Percentiles rank a stretch among this genome's conserved stretches.
Conservation (phyloP, 1,140 invertebrate genomes). For the Drosophila prosaltans region DNA sequence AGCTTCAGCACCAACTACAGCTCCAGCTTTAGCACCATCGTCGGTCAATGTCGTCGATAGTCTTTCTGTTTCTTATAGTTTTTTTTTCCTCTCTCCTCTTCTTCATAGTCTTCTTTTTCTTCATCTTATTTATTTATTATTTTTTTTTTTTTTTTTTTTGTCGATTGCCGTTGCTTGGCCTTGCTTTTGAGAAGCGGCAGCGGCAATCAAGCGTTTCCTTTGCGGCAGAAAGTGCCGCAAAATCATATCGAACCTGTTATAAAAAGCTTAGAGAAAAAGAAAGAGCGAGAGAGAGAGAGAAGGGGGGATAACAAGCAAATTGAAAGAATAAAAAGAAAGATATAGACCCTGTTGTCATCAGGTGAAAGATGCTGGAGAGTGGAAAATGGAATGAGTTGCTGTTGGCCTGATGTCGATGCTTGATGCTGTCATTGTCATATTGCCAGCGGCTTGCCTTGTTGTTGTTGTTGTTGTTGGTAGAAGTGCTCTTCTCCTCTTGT, state of each 20-base stretch:
- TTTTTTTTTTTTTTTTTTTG: slow-evolving; percentile 37
- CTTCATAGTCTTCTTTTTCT: slow-evolving; percentile 27
- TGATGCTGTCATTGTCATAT: slow-evolving; percentile 42
- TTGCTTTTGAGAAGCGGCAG: slow-evolving; percentile 58
- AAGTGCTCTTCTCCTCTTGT: background rate
- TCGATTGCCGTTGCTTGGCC: slow-evolving; percentile 70
- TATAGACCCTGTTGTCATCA: slow-evolving; percentile 23
- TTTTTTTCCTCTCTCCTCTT: slow-evolving; percentile 11
- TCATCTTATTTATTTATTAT: background rate
- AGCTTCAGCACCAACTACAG: slow-evolving; percentile 37
- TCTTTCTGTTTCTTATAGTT: background rate
- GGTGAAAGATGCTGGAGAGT: slow-evolving; percentile 57
- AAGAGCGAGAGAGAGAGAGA: slow-evolving; percentile 1
- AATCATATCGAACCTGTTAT: slow-evolving; percentile 79
- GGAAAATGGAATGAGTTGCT: slow-evolving; percentile 3
- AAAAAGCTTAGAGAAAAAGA: slow-evolving; percentile 29
- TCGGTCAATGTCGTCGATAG: slow-evolving; percentile 71
- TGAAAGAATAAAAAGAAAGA: background rate
- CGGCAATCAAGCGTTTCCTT: slow-evolving; percentile 76
- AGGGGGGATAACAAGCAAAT: background rate
- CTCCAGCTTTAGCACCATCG: slow-evolving; percentile 35
- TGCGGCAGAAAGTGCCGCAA: slow-evolving; percentile 73
- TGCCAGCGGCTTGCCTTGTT: slow-evolving; percentile 20
- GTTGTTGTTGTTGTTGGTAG: background rate
- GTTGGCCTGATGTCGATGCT: slow-evolving; percentile 15